Conservation (phyloP, 2,888 invertebrate genomes). For the Conomelus anceps region DNA sequence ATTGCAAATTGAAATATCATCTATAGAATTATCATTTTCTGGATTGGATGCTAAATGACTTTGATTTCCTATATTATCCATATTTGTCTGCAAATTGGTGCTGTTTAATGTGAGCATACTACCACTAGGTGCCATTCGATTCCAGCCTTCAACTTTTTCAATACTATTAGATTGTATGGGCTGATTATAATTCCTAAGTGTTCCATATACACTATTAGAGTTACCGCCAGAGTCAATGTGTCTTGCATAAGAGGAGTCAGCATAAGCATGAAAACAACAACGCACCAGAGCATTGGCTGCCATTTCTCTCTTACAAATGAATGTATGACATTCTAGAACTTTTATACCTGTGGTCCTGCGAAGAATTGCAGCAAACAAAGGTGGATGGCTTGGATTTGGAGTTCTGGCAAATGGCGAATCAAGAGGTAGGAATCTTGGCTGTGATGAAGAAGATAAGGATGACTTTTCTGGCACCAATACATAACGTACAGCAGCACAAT, state of each 20-base stretch:
- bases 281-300: constrained; percentile 96
- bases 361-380: constrained; percentile 93
- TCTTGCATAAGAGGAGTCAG: constrained; percentile 88
- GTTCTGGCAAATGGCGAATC: constrained; percentile 94
- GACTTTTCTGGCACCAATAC: constrained; percentile 63
- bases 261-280: constrained; percentile 96
- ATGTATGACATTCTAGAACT: constrained; percentile 97
- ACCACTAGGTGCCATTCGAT: constrained; percentile 46
- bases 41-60: constrained; percentile 33
- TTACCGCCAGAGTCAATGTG: constrained; percentile 49
- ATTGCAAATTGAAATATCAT: constrained; percentile 77
- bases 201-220: constrained; percentile 43
- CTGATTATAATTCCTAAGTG: constrained; percentile 42
- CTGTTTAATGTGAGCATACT: constrained; percentile 56
- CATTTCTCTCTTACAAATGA: constrained; percentile 92
- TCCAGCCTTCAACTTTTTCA: constrained; percentile 52
- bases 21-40: constrained; percentile 46
- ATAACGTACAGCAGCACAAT: constrained; percentile 90
- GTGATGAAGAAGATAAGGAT: constrained; percentile 42
- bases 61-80: constrained; percentile 41
- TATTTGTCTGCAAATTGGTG: constrained; percentile 34
- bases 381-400: constrained; percentile 89
- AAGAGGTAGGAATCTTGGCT: constrained; percentile 81
- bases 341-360: constrained; percentile 94
- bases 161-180: constrained; percentile 40